Conservation (phyloP, 2,797 vertebrate species). For the Crax fasciolata region DNA sequence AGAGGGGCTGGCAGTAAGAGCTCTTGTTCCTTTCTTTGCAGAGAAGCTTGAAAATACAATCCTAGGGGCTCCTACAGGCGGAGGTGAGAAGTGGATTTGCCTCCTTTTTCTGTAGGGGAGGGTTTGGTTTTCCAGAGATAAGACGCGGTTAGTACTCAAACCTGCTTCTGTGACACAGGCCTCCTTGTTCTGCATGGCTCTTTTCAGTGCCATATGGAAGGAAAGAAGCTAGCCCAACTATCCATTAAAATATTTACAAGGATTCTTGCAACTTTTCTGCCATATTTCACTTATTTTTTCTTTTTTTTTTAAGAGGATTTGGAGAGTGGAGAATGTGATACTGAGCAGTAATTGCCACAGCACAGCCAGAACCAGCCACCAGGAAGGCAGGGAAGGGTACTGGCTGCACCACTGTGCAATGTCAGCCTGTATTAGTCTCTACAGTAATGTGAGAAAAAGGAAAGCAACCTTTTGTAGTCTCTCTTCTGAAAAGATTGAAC, state of each 20-base stretch:
- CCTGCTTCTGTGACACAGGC: background rate
- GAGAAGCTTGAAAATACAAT: background rate
- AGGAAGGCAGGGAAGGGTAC: background rate
- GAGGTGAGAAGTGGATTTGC: background rate
- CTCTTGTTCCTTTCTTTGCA: background rate
- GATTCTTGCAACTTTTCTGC: background rate
- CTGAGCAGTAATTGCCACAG: background rate
- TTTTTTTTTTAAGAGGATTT: background rate
- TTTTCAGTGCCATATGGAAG: background rate
- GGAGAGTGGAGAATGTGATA: background rate
- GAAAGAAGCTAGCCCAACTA: background rate
- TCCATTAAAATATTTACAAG: background rate
- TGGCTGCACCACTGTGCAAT: background rate
- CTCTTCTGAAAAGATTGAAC: background rate
- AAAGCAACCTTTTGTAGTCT: background rate
- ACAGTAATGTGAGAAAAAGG: background rate
- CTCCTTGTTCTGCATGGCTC: background rate
- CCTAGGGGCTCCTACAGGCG: background rate
- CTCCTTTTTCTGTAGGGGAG: background rate
- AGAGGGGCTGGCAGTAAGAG: background rate
- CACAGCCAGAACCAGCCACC: fast-evolving
- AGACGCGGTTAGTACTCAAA: background rate
- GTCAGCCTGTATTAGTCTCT: background rate
- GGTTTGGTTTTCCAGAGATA: background rate
- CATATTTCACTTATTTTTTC: background rate